Conservation (phyloP, 2,113 vertebrate species). For the Ictidomys tridecemlineatus region DNA sequence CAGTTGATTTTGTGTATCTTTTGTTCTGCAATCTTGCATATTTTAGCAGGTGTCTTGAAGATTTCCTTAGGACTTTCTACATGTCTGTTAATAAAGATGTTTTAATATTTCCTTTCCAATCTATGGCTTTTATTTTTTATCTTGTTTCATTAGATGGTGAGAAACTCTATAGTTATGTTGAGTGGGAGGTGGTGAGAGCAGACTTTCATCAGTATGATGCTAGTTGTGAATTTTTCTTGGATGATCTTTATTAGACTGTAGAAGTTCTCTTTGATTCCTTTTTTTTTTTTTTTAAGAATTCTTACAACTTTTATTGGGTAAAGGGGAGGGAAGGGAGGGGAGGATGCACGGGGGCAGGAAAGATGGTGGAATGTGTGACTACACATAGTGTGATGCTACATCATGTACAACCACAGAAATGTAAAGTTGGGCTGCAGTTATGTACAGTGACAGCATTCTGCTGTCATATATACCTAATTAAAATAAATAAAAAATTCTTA, state of each 20-base stretch:
- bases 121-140: slow-evolving; percentile 26
- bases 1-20: background rate
- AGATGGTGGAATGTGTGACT: too few relatives aligned
- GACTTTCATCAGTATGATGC: background rate
- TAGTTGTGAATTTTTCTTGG: background rate
- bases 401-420: too few relatives aligned
- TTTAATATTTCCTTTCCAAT: background rate
- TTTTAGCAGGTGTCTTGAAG: background rate
- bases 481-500: background rate
- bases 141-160: background rate
- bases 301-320: too few relatives aligned
- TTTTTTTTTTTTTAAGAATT: background rate
- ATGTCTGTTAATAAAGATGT: background rate
- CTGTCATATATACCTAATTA: too few relatives aligned
- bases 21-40: background rate
- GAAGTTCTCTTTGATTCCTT: too few relatives aligned
- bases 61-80: background rate
- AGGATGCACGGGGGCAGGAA: too few relatives aligned
- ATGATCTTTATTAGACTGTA: background rate
- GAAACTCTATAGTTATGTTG: background rate
- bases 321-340: too few relatives aligned
- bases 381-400: too few relatives aligned
- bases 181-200: background rate
- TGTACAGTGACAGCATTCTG: too few relatives aligned
- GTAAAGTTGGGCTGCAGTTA: too few relatives aligned